phyloP scores from a whole-genome alignment of 53 echinoderm and acorn worm genomes.

The Pentamera pediparva region DNA sequence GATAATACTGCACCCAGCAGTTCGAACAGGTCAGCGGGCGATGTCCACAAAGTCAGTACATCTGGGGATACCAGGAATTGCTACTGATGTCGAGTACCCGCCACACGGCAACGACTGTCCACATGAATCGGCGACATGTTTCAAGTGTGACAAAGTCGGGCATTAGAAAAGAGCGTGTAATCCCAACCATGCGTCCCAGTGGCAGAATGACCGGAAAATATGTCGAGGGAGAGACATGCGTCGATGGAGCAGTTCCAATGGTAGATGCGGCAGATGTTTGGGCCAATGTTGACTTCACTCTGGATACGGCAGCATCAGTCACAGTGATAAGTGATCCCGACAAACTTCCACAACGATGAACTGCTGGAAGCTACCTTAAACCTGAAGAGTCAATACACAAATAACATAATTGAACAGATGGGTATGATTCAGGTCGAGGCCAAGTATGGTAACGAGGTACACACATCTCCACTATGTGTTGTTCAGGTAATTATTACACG shows the following conservation, averaged over 20 bases:
- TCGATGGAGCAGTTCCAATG: background rate
- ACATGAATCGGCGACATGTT: slow-evolving; percentile 26
- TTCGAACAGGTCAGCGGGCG: background rate
- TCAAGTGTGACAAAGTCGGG: slow-evolving; percentile 11
- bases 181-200: background rate
- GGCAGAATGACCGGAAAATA: too few relatives aligned
- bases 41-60: background rate
- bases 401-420: background rate
- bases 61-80: too few relatives aligned
- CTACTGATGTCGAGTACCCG: background rate
- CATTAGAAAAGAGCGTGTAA: slow-evolving; percentile 26
- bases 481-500: background rate
- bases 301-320: slow-evolving; percentile 47
- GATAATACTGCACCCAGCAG: background rate
- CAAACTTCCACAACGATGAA: slow-evolving; percentile 6
- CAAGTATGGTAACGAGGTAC: slow-evolving; percentile 8
- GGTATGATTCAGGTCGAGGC: slow-evolving; percentile 34
- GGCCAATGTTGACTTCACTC: slow-evolving; percentile 22
- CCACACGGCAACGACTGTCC: background rate
- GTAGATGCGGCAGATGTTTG: background rate
- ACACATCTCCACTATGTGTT: background rate
- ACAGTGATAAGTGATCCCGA: slow-evolving; percentile 37
- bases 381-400: slow-evolving; percentile 13
- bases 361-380: slow-evolving; percentile 10
- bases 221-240: too few relatives aligned